Percentiles rank a stretch among this genome's conserved stretches.
These are phyloP conservation scores for Malurus splendens DNA, from an alignment of 2,797 vertebrate species.

Conservation along the genomic window DNA sequence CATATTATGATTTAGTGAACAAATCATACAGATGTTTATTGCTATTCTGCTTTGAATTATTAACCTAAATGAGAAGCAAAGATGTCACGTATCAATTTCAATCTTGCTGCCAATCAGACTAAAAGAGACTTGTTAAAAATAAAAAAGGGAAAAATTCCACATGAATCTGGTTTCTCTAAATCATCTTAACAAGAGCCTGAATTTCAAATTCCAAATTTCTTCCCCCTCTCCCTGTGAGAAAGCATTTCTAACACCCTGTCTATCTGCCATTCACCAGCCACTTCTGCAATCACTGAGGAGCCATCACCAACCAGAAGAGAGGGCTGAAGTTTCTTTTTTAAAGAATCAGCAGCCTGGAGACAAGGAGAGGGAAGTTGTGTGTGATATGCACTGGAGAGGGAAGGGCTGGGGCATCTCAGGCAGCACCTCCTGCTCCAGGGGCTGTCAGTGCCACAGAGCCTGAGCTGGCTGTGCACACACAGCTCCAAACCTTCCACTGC, in stretches of 20 bases:
- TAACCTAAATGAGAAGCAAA: not conserved
- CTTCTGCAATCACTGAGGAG: not conserved
- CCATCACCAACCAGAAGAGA: not conserved
- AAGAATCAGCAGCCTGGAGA: not conserved
- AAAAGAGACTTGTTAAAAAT: not conserved
- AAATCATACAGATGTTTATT: not conserved
- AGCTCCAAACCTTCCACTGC: not conserved
- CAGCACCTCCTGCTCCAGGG: not conserved
- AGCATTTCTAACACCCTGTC: not conserved
- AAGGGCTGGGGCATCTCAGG: not conserved
- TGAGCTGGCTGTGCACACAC: not conserved
- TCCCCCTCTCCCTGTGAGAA: not conserved
- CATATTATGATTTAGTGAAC: not conserved
- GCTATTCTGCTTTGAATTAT: not conserved
- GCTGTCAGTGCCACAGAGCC: no score
- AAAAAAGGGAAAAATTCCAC: not conserved
- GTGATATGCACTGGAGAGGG: not conserved
- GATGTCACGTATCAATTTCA: fast-evolving
- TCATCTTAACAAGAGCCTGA: not conserved
- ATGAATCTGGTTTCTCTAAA: not conserved
- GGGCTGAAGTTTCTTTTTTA: not conserved
- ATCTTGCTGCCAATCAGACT: not conserved
- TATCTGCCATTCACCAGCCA: not conserved
- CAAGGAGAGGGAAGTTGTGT: not conserved
- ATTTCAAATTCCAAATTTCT: not conserved